Evolutionary conservation across 2,888 invertebrate species (phyloP).

Genomic region (Allophyes oxyacanthae): DNA sequence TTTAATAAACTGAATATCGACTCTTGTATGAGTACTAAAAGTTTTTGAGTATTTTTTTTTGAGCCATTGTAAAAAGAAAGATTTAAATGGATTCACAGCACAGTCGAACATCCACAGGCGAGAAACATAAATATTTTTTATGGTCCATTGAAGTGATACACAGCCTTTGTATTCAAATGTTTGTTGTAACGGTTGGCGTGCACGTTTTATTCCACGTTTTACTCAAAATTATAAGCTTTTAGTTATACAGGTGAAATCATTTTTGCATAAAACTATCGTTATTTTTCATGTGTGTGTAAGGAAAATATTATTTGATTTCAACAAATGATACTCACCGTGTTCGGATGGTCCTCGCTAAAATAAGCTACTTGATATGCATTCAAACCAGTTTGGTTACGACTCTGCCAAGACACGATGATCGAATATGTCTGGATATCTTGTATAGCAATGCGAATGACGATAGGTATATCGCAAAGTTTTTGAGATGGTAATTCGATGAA

Average conservation of each 20-base stretch:
- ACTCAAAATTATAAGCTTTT: slow-evolving; percentile 67
- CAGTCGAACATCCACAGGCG: slow-evolving; percentile 79
- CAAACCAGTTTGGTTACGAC: slow-evolving; percentile 95
- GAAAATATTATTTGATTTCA: slow-evolving; percentile 34
- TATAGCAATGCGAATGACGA: slow-evolving; percentile 95
- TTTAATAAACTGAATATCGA: slow-evolving; percentile 37
- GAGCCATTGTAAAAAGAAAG: slow-evolving; percentile 76
- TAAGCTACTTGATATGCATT: slow-evolving; percentile 96
- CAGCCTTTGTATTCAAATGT: slow-evolving; percentile 88
- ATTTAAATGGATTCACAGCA: slow-evolving; percentile 82
- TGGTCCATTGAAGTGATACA: slow-evolving; percentile 89
- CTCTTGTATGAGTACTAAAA: slow-evolving; percentile 57
- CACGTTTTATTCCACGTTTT: slow-evolving; percentile 73
- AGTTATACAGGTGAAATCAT: slow-evolving; percentile 62
- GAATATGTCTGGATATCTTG: slow-evolving; percentile 97
- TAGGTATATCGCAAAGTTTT: slow-evolving; percentile 95
- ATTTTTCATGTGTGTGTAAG: slow-evolving; percentile 19
- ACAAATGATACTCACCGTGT: slow-evolving; percentile 84
- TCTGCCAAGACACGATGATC: slow-evolving; percentile 96
- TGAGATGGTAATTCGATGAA: slow-evolving; percentile 94
- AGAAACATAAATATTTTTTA: slow-evolving; percentile 88
- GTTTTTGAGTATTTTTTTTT: slow-evolving; percentile 65
- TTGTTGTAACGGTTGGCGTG: slow-evolving; percentile 81
- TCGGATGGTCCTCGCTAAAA: slow-evolving; percentile 89
- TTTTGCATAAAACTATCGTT: slow-evolving; percentile 31